Base-by-base conservation (phyloP, 2,888 invertebrate genomes). In the Leistus spinibarbis region DNA sequence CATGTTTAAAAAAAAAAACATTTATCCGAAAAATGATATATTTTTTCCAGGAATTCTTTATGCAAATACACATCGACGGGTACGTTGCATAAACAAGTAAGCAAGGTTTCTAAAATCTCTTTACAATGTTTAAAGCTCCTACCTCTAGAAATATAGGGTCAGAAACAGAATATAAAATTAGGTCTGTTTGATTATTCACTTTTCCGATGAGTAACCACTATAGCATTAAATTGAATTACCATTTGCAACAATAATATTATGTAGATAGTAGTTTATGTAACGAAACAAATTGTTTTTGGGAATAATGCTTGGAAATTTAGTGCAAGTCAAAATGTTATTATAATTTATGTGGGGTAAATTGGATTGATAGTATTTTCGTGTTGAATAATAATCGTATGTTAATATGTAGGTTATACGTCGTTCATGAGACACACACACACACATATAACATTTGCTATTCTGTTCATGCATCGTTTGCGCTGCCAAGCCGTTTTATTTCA, bases 401-500 rank as follows among this genome's bases (percentile, higher is more conserved):
- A 40, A 40, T 40, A 40, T 40, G 10, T 40, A 40, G 40, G 40
- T 40, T 40, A 40, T 40, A 40, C 13, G 40, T 40, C n/a, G n/a
- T n/a, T n/a, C 40, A 40, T 40, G 40, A 40, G 40, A 40, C 40
- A 40, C 40, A 40, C 40, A n/a, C n/a, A n/a, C n/a, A n/a, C n/a
- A n/a, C n/a, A n/a, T n/a, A n/a, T n/a, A 40, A 40, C 40, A 40
- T 40, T 40, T 40, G 40, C 19, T 57, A 57, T 19, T 57, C 19
- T 57, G 16, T 19, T 57, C 57, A 57, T 19, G 57, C 57, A 19
- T 57, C 57, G 57, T 19, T 57, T 16, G 19, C 19, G 16, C 10
- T 19, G 19, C n/a, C n/a, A n/a, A n/a, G n/a, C 9, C 63, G 70
- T 70, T 70, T 69, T 69, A 69, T 69, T 69, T 53, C 54, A 70